These are phyloP conservation scores for Picathartes gymnocephalus DNA, from an alignment of 2,113 vertebrate species.

Conservation along the genomic window DNA sequence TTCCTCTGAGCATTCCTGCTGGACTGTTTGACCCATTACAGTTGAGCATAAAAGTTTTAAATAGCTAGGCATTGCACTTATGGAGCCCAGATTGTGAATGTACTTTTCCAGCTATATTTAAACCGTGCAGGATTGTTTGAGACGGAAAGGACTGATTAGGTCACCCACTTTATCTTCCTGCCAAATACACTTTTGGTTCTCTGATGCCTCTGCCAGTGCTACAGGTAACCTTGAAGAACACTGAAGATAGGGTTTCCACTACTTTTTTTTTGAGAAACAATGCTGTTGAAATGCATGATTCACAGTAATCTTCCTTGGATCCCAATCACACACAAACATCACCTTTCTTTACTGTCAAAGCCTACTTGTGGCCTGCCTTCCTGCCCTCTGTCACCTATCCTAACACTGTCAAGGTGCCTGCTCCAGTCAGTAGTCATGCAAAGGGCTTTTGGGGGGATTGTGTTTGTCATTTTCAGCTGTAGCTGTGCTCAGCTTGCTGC, in stretches of 20 bases:
- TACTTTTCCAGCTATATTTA: slow-evolving; percentile 25
- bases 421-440: not conserved
- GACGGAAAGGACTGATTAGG: not conserved
- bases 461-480: not conserved
- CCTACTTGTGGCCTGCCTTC: not conserved
- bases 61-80: not conserved
- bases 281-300: not conserved
- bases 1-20: not conserved
- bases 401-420: not conserved
- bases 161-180: not conserved
- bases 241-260: not conserved
- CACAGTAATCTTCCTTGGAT: not conserved
- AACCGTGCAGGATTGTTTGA: not conserved
- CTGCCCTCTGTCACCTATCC: not conserved
- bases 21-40: not conserved
- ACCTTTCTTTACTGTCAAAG: not conserved
- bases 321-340: not conserved
- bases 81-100: not conserved
- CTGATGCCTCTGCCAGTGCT: not conserved
- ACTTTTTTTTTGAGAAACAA: not conserved
- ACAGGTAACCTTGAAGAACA: not conserved
- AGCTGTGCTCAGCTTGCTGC: not conserved
- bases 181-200: not conserved
- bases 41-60: not conserved
- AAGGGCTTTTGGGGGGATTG: not conserved